These are phyloP conservation scores for Spheniscus humboldti DNA, from an alignment of 2,797 vertebrate genomes.

Conservation along the genomic window DNA sequence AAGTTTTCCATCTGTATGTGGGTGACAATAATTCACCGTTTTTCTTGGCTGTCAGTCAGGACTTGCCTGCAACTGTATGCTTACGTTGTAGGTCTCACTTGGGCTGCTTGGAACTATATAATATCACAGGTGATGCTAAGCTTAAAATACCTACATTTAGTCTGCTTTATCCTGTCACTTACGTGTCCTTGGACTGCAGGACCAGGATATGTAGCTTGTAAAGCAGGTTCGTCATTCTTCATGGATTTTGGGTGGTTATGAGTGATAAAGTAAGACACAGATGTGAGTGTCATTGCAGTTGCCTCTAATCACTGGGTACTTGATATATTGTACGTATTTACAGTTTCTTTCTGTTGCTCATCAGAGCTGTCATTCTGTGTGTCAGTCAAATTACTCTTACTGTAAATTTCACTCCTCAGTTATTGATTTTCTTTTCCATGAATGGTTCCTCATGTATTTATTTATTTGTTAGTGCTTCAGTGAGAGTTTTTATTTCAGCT, in stretches of 20 bases:
- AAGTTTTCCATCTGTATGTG: not conserved
- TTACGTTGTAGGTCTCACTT: not conserved
- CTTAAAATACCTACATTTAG: not conserved
- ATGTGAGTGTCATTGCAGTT: not conserved
- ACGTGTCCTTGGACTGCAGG: not conserved
- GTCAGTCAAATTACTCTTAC: not conserved
- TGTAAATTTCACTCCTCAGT: conserved; percentile 1
- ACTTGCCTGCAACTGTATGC: not conserved
- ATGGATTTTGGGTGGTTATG: not conserved
- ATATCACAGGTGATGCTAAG: not conserved
- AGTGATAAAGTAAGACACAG: not conserved
- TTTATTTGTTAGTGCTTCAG: not conserved
- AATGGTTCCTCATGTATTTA: not conserved
- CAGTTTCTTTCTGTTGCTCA: not conserved
- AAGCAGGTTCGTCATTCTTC: not conserved
- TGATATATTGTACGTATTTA: not conserved
- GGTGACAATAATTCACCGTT: not conserved
- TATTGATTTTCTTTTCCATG: conserved; percentile 11
- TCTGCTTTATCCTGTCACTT: not conserved
- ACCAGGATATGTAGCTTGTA: not conserved
- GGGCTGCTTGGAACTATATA: not conserved
- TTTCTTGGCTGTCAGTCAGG: not conserved
- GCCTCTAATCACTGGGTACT: not conserved
- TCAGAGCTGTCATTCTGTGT: not conserved
- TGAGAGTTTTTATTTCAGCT: not conserved